These are phyloP conservation scores for Hippocampus kuda DNA, from an alignment of 2,797 vertebrate species.

Conservation along the genomic window DNA sequence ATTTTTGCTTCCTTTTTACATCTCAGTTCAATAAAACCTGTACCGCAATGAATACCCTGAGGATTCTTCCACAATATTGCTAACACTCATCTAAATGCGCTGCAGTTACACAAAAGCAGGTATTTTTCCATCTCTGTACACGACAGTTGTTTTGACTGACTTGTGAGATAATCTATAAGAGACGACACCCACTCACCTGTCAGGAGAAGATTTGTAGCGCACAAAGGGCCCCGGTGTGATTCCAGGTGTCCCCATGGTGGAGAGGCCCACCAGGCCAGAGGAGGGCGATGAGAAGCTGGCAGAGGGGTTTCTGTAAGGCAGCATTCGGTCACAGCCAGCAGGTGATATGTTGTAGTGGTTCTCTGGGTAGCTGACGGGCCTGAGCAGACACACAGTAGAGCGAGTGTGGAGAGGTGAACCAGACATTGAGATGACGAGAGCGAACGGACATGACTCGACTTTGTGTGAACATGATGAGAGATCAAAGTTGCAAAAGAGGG, in stretches of 20 bases:
- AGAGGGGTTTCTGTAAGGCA: constrained; percentile 80
- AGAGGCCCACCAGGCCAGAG: constrained; percentile 48
- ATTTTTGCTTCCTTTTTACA: constrained; percentile 18
- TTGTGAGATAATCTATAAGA: background rate
- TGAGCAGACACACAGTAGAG: constrained; percentile 30
- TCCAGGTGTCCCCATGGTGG: constrained; percentile 58
- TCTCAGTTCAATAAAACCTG: constrained; percentile 42
- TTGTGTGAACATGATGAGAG: background rate
- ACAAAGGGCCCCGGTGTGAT: constrained; percentile 66
- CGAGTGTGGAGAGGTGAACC: background rate
- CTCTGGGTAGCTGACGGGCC: constrained; percentile 89
- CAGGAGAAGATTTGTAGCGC: constrained; percentile 77
- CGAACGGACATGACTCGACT: no score
- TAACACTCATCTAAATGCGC: background rate
- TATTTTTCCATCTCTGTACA: background rate
- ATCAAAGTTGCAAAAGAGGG: no score
- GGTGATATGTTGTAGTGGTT: constrained; percentile 77
- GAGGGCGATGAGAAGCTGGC: constrained; percentile 81
- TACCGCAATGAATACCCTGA: constrained; percentile 43
- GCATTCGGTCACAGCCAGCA: constrained; percentile 68
- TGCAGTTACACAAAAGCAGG: background rate
- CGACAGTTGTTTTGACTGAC: background rate
- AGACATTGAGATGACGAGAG: background rate
- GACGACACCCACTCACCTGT: constrained; percentile 59
- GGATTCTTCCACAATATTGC: background rate